Evolutionary conservation across 2,113 vertebrate genomes (phyloP).

Genomic region (Dendrocopos noguchii): DNA sequence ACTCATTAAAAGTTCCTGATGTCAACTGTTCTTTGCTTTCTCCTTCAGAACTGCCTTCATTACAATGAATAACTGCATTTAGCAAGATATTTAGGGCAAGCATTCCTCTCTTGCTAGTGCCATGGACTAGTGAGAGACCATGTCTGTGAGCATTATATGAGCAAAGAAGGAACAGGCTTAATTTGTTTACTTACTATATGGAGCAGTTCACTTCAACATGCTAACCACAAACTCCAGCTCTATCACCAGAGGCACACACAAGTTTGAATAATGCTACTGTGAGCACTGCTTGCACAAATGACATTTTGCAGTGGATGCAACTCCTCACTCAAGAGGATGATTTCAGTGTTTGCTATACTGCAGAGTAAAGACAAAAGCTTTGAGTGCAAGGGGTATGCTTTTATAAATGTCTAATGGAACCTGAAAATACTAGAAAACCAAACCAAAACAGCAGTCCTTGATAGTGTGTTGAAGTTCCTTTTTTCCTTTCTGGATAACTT

Average conservation of each 20-base stretch:
- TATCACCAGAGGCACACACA: neutral
- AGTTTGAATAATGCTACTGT: neutral
- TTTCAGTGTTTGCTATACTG: neutral
- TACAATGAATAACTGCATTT: neutral
- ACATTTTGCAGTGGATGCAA: neutral
- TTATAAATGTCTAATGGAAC: neutral
- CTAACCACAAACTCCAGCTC: neutral
- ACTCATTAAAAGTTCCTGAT: neutral
- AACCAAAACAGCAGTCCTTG: neutral
- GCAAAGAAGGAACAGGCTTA: neutral
- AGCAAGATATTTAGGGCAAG: neutral
- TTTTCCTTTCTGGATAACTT: neutral
- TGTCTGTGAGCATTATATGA: fast-evolving
- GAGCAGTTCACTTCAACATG: neutral
- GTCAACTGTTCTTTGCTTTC: neutral
- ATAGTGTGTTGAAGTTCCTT: neutral
- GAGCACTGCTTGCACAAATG: neutral
- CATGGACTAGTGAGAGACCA: neutral
- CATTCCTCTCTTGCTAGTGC: neutral
- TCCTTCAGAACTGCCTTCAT: neutral
- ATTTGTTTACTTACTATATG: neutral
- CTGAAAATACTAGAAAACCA: neutral
- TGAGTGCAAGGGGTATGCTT: neutral
- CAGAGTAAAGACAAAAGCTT: neutral
- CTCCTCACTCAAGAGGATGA: neutral